phyloP scores from a whole-genome alignment of 2,888 invertebrate genomes.

The Suillia variegata region DNA sequence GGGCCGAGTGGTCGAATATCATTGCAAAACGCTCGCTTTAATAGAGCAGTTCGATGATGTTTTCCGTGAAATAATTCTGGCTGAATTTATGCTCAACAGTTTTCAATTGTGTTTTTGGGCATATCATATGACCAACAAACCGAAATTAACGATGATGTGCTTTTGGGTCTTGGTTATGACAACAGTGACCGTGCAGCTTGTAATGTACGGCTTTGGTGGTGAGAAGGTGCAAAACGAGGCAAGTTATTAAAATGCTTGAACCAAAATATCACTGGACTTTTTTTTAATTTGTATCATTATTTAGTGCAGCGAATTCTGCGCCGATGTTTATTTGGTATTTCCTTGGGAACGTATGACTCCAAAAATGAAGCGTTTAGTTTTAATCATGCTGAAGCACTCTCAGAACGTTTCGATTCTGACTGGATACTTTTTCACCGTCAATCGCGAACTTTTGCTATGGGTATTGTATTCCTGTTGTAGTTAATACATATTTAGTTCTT shows the following conservation, averaged over 20 bases:
- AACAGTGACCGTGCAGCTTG: background rate
- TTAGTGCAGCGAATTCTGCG: constrained; percentile 19
- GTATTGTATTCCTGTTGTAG: background rate
- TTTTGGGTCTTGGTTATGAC: background rate
- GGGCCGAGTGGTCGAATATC: background rate
- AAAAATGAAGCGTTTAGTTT: constrained; percentile 18
- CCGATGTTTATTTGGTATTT: constrained; percentile 23
- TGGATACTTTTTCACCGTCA: constrained; percentile 25
- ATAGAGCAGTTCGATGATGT: background rate
- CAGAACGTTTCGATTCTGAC: constrained; percentile 19
- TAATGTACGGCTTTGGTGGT: background rate
- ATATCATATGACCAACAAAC: background rate
- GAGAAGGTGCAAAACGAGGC: background rate
- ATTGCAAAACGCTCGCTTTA: background rate
- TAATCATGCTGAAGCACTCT: constrained; percentile 27
- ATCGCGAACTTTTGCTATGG: constrained; percentile 25
- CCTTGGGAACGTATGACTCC: constrained; percentile 27
- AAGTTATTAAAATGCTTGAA: background rate
- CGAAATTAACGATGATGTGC: background rate
- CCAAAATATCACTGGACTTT: constrained; percentile 5
- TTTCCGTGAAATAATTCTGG: background rate
- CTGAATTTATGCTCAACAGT: background rate
- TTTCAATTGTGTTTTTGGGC: background rate
- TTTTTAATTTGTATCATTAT: constrained; percentile 6
- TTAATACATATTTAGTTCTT: background rate